Evolutionary conservation across 2,797 vertebrate genomes (phyloP), one percentile per base, ranked within the genome.

Genomic region (Aselliscus stoliczkanus): DNA sequence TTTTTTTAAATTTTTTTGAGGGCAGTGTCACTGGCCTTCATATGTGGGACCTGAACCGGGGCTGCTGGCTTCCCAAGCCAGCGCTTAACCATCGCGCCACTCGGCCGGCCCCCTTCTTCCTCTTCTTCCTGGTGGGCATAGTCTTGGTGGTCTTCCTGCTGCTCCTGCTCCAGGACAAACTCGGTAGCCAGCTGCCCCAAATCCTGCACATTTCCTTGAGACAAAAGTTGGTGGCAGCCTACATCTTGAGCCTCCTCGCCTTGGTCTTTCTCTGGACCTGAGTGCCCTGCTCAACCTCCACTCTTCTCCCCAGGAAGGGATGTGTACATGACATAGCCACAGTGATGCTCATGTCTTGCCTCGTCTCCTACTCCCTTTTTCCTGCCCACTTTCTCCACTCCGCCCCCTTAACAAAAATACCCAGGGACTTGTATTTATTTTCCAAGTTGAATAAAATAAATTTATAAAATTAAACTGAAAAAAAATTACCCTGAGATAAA

Each of bases 151-250:
- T 98, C 11, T 97, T 98, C 94, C 97, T 99, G 91, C 98, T 98
- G 97, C 97, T 98, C 25, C 98, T 98, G 97, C 97, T 98, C 27
- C 98, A 98, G 76, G 96, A 96, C 0, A 98, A 98, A n/a, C 97
- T 94, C 7, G 96, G 96, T 86, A 97, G 97, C 39, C 86, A 98
- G 89, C 98, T 99, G 96, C 98, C 98, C 54, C 95, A 82, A 34
- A 96, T 97, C 92, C 97, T 98, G 58, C 98, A 98, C 1, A 98
- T 98, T 76, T 98, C 98, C 37, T 95, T 98, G 91, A 98, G 98
- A 95, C 98, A 98, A 95, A 99, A 98, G 42, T 97, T 99, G 90
- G 98, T 98, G 52, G 97, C 98, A 42, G 98, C 98, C 31, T 98
- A 98, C 3, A 80, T 98, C 64, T 96, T 98, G 85, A 98, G 91